These are phyloP conservation scores for Hylyphantes graminicola DNA, from an alignment of 1,140 invertebrate genomes.

Conservation along the genomic window DNA sequence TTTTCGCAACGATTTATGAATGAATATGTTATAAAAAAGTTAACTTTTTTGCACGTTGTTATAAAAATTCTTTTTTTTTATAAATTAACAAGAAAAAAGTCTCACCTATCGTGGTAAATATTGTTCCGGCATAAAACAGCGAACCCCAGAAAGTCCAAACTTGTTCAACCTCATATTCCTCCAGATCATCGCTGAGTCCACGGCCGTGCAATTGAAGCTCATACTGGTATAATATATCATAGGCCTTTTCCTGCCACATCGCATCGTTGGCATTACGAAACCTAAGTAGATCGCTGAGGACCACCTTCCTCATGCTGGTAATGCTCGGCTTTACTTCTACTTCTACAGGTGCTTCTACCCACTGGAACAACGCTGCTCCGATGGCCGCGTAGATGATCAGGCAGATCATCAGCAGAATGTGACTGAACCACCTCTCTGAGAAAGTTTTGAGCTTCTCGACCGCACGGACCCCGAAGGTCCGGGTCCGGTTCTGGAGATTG, in stretches of 20 bases:
- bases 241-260: slow-evolving; percentile 86
- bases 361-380: slow-evolving; percentile 80
- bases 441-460: slow-evolving; percentile 71
- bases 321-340: slow-evolving; percentile 55
- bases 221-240: slow-evolving; percentile 83
- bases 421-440: slow-evolving; percentile 87
- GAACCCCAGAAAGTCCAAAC: slow-evolving; percentile 92
- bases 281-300: slow-evolving; percentile 68
- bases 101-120: slow-evolving; percentile 93
- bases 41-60: no score
- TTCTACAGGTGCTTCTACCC: slow-evolving; percentile 73
- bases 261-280: slow-evolving; percentile 81
- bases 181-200: slow-evolving; percentile 84
- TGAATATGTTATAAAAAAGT: no score
- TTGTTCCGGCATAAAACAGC: slow-evolving; percentile 89
- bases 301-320: slow-evolving; percentile 24
- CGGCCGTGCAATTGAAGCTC: slow-evolving; percentile 86
- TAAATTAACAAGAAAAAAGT: background rate
- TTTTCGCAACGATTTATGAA: no score
- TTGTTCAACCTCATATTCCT: slow-evolving; percentile 71
- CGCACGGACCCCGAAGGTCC: slow-evolving; percentile 61
- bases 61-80: no score
- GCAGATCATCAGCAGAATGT: slow-evolving; percentile 83
- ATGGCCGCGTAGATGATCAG: slow-evolving; percentile 81
- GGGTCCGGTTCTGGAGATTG: slow-evolving; percentile 62